These are phyloP conservation scores for Lacanobia wlatinum DNA, from an alignment of 2,888 invertebrate species.

Conservation along the genomic window DNA sequence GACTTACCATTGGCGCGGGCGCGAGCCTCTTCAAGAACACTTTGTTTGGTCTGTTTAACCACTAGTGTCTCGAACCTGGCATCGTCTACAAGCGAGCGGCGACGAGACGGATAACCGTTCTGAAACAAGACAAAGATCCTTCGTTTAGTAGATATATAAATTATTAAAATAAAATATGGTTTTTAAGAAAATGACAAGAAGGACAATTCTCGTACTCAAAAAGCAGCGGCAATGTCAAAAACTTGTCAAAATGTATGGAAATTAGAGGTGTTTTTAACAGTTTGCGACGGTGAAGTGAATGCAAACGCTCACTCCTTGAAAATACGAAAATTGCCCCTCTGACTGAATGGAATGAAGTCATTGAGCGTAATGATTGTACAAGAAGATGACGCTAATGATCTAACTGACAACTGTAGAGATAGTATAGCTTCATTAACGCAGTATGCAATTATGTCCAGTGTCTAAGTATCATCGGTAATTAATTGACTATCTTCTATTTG, in stretches of 20 bases:
- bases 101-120: slow-evolving; percentile 99
- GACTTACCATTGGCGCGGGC: slow-evolving; percentile 96
- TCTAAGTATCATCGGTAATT: slow-evolving; percentile 21
- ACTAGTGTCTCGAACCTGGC: slow-evolving; percentile 99
- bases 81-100: slow-evolving; percentile 99
- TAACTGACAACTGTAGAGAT: slow-evolving; percentile 16
- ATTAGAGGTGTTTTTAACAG: no score
- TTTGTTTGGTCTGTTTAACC: slow-evolving; percentile 98
- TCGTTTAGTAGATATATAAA: slow-evolving; percentile 14
- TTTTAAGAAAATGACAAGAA: neutral
- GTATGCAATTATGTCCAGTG: slow-evolving; percentile 32
- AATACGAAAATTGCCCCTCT: neutral
- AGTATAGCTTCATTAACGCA: slow-evolving; percentile 12
- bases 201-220: no score
- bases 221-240: no score
- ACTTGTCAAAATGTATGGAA: no score
- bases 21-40: slow-evolving; percentile 97
- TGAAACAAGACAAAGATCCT: slow-evolving; percentile 87
- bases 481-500: slow-evolving; percentile 9
- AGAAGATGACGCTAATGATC: slow-evolving; percentile 2
- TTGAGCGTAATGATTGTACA: slow-evolving; percentile 3
- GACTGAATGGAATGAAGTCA: neutral
- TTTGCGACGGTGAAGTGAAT: no score
- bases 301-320: no score
- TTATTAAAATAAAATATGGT: neutral